Conservation (phyloP, 2,797 vertebrate species). For the Schizothorax lantsangensis region DNA sequence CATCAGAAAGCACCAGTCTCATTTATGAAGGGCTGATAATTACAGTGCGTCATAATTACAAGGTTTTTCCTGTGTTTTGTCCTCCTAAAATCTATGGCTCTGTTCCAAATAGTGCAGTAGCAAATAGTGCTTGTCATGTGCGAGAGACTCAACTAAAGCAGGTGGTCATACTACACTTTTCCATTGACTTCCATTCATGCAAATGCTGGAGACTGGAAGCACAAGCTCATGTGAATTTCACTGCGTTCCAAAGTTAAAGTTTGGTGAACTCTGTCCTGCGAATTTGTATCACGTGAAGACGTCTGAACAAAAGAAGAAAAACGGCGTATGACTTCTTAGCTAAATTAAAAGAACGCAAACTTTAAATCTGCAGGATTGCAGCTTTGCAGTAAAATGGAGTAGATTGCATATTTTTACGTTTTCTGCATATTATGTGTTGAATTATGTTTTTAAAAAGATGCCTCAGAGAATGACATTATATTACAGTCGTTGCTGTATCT, state of each 20-base stretch:
- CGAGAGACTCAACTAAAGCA: background rate
- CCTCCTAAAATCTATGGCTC: background rate
- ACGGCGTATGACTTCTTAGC: background rate
- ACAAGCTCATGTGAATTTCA: background rate
- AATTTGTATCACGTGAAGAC: background rate
- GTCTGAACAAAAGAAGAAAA: background rate
- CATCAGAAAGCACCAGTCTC: constrained; percentile 33
- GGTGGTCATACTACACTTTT: background rate
- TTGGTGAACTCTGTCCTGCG: background rate
- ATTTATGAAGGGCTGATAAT: background rate
- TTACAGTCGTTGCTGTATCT: no score
- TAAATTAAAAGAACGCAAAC: background rate
- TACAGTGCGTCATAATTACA: background rate
- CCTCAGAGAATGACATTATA: no score
- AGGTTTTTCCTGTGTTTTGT: constrained; percentile 4
- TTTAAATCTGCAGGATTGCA: background rate
- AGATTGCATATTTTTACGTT: background rate
- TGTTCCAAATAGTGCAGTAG: background rate
- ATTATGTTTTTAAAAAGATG: background rate
- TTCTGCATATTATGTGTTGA: background rate
- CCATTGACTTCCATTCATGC: background rate
- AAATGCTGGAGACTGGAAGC: background rate
- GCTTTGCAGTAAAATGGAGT: background rate
- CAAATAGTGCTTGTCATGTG: background rate
- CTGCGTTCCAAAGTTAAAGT: no score